Evolutionary conservation across 2,888 invertebrate species (phyloP), one percentile per base, ranked within the genome.

Genomic region (Chymomyza caudatula): DNA sequence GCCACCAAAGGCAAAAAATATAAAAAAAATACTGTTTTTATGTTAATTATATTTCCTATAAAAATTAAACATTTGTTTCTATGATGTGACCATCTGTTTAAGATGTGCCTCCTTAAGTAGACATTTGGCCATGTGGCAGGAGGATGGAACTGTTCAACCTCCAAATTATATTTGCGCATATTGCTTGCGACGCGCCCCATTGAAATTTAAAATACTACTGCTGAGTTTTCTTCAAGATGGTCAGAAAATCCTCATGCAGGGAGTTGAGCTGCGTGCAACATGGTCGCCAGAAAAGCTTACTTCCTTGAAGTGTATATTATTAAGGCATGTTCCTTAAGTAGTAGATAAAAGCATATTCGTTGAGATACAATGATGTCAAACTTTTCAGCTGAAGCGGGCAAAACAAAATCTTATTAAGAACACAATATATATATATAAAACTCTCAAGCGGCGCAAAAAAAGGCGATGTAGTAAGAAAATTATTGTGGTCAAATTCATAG

Each of bases 261-360:
- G 97, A 1, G 96, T 94, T 0, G 98, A 98, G 58, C 95, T 94
- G 81, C 98, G 94, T 3, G 92, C 90, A 4, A 96, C 92, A 13
- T 92, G 90, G 74, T 93, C 92, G 4, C 85, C 88, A 42, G 88
- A 11, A 37, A 37, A 37, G 11, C 11, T 37, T 69, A 95, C 92
- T 88, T 94, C 92, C 72, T 93, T 92, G 60, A 93, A 91, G 52
- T 91, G 91, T 67, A 94, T 92, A 19, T 89, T 87, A 74, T 94
- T 90, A 22, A 96, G 88, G 62, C 96, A 94, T 47, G 92, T 11
- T 91, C 97, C 90, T 98, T 98, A 87, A 98, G 98, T 15, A 98
- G 91, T 37, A 98, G 92, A 90, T 97, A 98, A 90, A 98, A 98
- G 0, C 98, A 98, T 98, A 98, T 98, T 98, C 98, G 98, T 91